Conservation (phyloP, 2,888 invertebrate genomes). For the Pristionchus fissidentatus region DNA sequence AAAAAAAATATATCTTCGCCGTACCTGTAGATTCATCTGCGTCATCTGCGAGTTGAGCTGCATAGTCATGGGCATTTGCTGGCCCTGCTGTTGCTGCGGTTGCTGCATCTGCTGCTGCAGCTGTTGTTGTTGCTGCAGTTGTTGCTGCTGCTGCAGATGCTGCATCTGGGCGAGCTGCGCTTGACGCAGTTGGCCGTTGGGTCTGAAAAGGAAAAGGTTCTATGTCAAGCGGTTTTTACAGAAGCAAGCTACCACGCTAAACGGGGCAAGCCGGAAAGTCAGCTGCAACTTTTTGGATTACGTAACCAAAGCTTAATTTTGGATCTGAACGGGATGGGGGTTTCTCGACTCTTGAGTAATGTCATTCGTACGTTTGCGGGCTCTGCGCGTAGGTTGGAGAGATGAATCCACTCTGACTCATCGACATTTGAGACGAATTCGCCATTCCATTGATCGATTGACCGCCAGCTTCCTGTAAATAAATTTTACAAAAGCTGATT, state of each 20-base stretch:
- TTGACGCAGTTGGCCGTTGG: not conserved
- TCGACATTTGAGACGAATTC: constrained; percentile 3
- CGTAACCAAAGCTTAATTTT: not conserved
- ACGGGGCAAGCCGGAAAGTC: not conserved
- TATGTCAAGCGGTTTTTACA: not conserved
- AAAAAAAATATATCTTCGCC: not conserved
- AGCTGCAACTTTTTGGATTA: not conserved
- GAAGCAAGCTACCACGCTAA: not conserved
- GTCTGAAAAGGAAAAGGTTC: not conserved
- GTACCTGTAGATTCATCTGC: constrained; percentile 16
- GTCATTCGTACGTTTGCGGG: not conserved
- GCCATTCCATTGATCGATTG: constrained; percentile 19
- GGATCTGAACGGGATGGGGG: not conserved
- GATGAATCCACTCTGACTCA: constrained; percentile 37
- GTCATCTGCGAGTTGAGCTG: constrained; percentile 33
- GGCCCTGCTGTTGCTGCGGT: constrained; percentile 3
- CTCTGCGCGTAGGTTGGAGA: constrained; percentile 32
- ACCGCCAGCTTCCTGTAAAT: not conserved
- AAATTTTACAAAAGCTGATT: not conserved
- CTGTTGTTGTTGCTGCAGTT: not conserved
- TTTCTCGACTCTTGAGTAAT: not conserved
- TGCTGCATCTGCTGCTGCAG: constrained; percentile 7
- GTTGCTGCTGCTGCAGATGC: constrained; percentile 13
- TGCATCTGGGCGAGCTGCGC: not conserved
- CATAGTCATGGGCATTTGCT: constrained; percentile 6